phyloP scores from a whole-genome alignment of 2,888 invertebrate species.

The Netelia melanura region DNA sequence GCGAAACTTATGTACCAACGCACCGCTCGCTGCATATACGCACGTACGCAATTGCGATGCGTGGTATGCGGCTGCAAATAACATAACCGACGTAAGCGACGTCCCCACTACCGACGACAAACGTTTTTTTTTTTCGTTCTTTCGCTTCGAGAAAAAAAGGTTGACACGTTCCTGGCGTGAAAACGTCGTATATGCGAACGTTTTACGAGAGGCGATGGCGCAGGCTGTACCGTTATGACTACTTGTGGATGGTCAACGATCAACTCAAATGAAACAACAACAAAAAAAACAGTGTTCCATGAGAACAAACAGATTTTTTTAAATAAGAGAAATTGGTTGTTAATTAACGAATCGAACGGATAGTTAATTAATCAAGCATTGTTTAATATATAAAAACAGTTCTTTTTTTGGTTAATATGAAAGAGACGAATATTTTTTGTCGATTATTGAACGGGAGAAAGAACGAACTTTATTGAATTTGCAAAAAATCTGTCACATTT shows the following conservation, averaged over 20 bases:
- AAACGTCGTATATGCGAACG: conserved; percentile 37
- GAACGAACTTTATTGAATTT: no score
- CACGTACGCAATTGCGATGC: conserved; percentile 65
- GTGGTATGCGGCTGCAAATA: conserved; percentile 64
- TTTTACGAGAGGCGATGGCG: conserved; percentile 38
- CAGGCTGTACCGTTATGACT: conserved; percentile 54
- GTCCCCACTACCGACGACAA: conserved; percentile 22
- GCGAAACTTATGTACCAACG: not conserved
- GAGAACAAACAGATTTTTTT: no score
- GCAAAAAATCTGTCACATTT: no score
- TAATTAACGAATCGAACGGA: no score
- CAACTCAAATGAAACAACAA: not conserved
- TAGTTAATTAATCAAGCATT: no score
- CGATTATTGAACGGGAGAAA: not conserved
- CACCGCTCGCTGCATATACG: conserved; percentile 39
- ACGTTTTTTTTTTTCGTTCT: conserved; percentile 4
- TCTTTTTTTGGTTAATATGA: not conserved
- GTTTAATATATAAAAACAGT: not conserved
- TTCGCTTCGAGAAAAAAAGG: conserved; percentile 20
- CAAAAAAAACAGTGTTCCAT: no score
- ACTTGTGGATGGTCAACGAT: conserved; percentile 28
- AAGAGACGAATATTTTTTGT: not conserved
- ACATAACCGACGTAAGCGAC: conserved; percentile 55
- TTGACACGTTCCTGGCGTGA: conserved; percentile 58
- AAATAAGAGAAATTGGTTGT: no score